phyloP scores from a whole-genome alignment of 2,888 invertebrate genomes.

The Cephus spinipes region DNA sequence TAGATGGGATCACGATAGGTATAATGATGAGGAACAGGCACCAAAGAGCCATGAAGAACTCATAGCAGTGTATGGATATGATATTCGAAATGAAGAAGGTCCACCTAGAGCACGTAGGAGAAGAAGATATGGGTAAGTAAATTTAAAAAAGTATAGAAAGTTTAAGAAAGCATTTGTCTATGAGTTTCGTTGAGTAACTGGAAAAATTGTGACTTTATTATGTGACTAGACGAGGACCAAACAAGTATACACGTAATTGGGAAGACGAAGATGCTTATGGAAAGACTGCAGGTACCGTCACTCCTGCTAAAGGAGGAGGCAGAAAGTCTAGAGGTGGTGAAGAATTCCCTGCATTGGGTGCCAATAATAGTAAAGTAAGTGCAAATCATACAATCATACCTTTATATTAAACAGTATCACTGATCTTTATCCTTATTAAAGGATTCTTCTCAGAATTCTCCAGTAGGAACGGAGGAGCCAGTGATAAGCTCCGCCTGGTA shows the following conservation, averaged over 20 bases:
- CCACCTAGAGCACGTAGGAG: slow-evolving; percentile 89
- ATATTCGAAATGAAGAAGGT: slow-evolving; percentile 92
- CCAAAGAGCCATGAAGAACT: slow-evolving; percentile 90
- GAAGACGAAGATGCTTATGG: slow-evolving; percentile 92
- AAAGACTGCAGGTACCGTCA: slow-evolving; percentile 66
- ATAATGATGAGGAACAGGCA: slow-evolving; percentile 82
- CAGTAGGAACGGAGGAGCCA: slow-evolving; percentile 53
- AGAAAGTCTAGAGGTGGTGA: slow-evolving; percentile 65
- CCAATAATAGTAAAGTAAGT: slow-evolving; percentile 50
- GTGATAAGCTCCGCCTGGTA: slow-evolving; percentile 65
- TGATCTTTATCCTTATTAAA: background rate
- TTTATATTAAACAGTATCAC: background rate
- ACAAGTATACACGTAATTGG: slow-evolving; percentile 93
- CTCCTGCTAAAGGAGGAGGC: slow-evolving; percentile 49
- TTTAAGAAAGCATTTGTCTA: background rate
- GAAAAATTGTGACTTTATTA: background rate
- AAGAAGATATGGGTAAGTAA: slow-evolving; percentile 82
- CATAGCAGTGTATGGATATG: slow-evolving; percentile 90
- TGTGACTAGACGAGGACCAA: slow-evolving; percentile 82
- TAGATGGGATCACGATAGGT: slow-evolving; percentile 91
- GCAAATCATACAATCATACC: slow-evolving; percentile 8
- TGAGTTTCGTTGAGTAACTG: background rate
- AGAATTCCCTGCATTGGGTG: slow-evolving; percentile 71
- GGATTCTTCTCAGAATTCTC: slow-evolving; percentile 39
- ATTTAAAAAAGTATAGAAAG: background rate